Evolutionary conservation across 2,888 invertebrate genomes (phyloP), one percentile per base, ranked within the genome.

Genomic region (Pollenia angustigena): DNA sequence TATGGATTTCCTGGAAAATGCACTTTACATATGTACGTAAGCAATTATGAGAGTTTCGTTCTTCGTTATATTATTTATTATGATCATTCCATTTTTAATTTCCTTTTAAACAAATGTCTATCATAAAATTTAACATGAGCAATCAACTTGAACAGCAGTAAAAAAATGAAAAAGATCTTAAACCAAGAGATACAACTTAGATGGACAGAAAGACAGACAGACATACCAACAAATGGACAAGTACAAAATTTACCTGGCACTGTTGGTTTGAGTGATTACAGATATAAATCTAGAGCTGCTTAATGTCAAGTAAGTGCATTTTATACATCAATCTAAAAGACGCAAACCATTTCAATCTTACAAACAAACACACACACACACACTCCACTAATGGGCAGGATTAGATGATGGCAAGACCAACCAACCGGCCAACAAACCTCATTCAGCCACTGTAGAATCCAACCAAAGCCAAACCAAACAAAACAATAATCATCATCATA

Each of bases 201-300:
- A 81, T 79, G 44, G 60, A 81, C 81, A 69, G 60, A 68, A 68
- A 56, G 78, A 74, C 58, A 72, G 78, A 74, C 48, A 16, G 75
- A 81, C 44, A 18, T 2, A 50, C 46, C 82, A 48, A 46, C 48
- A 81, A 80, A 80, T 54, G 80, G 66, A 66, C 81, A 81, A 44
- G 58, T 68, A 75, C 50, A 66, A 83, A 54, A 81, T 81, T 78
- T 81, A 87, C 80, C 87, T 87, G 87, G 85, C 71, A 81, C 82
- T 88, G 72, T 66, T 74, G 83, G 75, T 83, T 82, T 87, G 88
- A 88, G 81, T 88, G 87, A 88, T 88, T 87, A 72, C 82, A 86
- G 88, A 88, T 88, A 88, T 88, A 85, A 88, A 88, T 88, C 88
- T 88, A 85, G 88, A 88, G 88, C 88, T 88, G 88, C 88, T 88